These are phyloP conservation scores for Catostomus latipinnis DNA, from an alignment of 2,797 vertebrate genomes.

Conservation along the genomic window DNA sequence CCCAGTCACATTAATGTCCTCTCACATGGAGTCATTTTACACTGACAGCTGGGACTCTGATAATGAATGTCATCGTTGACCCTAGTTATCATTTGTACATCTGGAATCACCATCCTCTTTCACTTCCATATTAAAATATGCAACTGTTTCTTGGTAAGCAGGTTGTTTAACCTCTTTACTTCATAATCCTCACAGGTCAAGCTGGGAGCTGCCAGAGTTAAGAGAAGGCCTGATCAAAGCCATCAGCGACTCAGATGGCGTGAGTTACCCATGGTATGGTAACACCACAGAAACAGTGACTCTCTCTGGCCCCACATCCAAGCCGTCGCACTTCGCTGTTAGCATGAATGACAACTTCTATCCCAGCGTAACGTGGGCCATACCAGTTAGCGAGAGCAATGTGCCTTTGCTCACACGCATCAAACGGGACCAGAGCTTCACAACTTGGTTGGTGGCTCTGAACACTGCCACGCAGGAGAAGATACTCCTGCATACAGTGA, in stretches of 20 bases:
- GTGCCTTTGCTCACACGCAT: slow-evolving; percentile 93
- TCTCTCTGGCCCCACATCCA: slow-evolving; percentile 90
- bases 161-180: slow-evolving; percentile 20
- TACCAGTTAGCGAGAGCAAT: slow-evolving; percentile 95
- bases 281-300: slow-evolving; percentile 98
- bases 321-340: slow-evolving; percentile 92
- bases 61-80: slow-evolving; percentile 16
- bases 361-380: slow-evolving; percentile 97
- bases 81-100: no score
- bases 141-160: not conserved
- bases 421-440: slow-evolving; percentile 98
- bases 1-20: slow-evolving; percentile 36
- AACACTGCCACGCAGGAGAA: slow-evolving; percentile 91
- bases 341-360: slow-evolving; percentile 99
- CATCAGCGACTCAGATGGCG: slow-evolving; percentile 96
- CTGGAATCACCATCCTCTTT: not conserved
- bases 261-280: slow-evolving; percentile 99
- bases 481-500: slow-evolving; percentile 95
- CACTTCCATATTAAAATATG: no score
- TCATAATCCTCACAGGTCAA: slow-evolving; percentile 82
- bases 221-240: slow-evolving; percentile 92
- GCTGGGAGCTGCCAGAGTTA: slow-evolving; percentile 97
- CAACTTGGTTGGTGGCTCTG: slow-evolving; percentile 97
- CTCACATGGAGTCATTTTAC: slow-evolving; percentile 42
- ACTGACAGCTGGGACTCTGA: slow-evolving; percentile 34